Evolutionary conservation across 1,140 invertebrate genomes (phyloP), one percentile per base, ranked within the genome.

Genomic region (Dufourea novaeangliae): DNA sequence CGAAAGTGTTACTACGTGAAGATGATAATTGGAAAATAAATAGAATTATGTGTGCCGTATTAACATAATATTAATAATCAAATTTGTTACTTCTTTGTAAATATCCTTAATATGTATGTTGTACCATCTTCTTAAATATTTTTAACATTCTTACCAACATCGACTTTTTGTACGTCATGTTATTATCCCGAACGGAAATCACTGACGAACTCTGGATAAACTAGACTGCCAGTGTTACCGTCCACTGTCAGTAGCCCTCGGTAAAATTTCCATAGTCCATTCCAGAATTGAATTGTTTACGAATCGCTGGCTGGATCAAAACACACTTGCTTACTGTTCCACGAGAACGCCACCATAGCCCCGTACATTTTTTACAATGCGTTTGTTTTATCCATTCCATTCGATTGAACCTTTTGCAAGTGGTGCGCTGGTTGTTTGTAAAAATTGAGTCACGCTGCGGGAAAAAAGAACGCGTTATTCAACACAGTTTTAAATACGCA

Each of bases 261-360:
- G 56, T 69, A 69, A 69, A 69, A 69, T 56, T 39, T 69, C 29
- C 69, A 71, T 25, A 8, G 39, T 11, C 6, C n/a, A 1, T 0
- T 11, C 34, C 0, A 25, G n/a, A 25, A 39, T 39, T 27, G 8
- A 29, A 69, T 41, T 56, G 25, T 54, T 54, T 14, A 10, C 37
- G 22, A 37, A 56, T 1, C 25, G 25, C 7, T 7, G 67, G 12
- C 20, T 22, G 52, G 20, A 56, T 46, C 12, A 41, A 79, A 61
- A 46, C 7, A 27, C 0, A 14, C 11, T 27, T 22, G 22, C 22
- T 22, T 27, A 27, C 22, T 25, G 11, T 54, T 54, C 27, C 22
- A 22, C 52, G 22, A 25, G 3, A 54, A 54, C 22, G 22, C 10
- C 22, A 25, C 22, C 22, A 10, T 2, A 4, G 52, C 25, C 27